Evolutionary conservation across 2,113 vertebrate species (phyloP), one percentile per base, ranked within the genome.

Genomic region (Cnemophilus loriae): DNA sequence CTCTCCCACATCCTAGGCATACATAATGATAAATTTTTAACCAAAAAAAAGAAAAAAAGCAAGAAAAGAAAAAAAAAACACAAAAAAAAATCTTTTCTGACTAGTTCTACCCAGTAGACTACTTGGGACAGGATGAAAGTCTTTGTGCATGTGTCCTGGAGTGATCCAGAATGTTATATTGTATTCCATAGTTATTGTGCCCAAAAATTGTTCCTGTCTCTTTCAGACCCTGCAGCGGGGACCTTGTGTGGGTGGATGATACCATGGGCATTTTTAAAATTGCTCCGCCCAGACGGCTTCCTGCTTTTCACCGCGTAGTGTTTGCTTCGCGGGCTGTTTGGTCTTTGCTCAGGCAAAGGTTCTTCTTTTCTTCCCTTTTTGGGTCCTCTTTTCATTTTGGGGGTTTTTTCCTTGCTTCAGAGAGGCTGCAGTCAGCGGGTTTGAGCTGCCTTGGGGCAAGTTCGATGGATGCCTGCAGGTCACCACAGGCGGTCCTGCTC

Each of bases 21-120:
- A 13, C 0, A 0, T 6, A 33, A 44, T n/a, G 14, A 65, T 16
- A 47, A 27, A 0, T 46, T 42, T 67, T 47, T 73, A 27, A 56
- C 7, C 23, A 55, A 75, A 47, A 30, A 6, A 15, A 42, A 33
- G 5, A 68, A 33, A 24, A 2, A 3, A 14, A 57, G 7, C 42
- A 22, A 41, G 21, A 56, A 12, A 41, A 14, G 15, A 4, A 6
- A 11, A 10, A 7, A 11, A 32, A 47, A 17, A 0, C n/a, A 49
- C 24, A n/a, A 75, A 24, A 39, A 18, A 7, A 7, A 52, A 52
- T 27, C 4, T 16, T 76, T 71, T 35, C 49, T 4, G 0, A 46
- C 11, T 47, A 39, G 17, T 60, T 84, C 69, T 64, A 52, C 24
- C 52, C 27, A 56, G 61, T 6, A 84, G 35, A 60, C 19, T 70